Evolutionary conservation across 1,140 invertebrate species (phyloP), one percentile per base, ranked within the genome.

Genomic region (Oncopodura yosiiana): DNA sequence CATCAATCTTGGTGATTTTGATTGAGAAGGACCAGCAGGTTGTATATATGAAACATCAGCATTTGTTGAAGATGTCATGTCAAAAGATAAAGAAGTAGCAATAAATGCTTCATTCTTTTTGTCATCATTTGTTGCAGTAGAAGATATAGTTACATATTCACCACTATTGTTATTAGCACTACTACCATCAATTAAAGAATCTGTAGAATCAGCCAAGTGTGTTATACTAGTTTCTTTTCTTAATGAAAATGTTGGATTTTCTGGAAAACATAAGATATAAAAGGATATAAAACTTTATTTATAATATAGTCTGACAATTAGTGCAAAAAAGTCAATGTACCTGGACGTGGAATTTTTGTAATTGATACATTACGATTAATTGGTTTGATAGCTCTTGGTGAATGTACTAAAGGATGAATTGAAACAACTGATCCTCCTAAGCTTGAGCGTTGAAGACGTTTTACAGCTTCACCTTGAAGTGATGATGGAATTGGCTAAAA

Each of bases 21-120:
- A n/a, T n/a, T n/a, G n/a, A n/a, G n/a, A n/a, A n/a, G n/a, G n/a
- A 9, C 27, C 26, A 29, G 18, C 29, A 3, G 26, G 24, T 41
- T 21, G 0, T 46, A 24, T 2, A 49, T 37, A 23, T 11, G 3
- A 21, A 39, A 38, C 4, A 49, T 5, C 37, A 5, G 26, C 27
- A 49, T 24, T n/a, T 26, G 12, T 14, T 14, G 24, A 14, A 1
- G 24, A 42, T 9, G 36, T 41, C n/a, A 37, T 27, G 34, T 48
- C 26, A 3, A 49, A 44, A 5, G 45, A 43, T 36, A 46, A 32
- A 8, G 57, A 52, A 2, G 56, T 52, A 12, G 53, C 49, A 24
- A 61, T 56, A n/a, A 61, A 61, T 2, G 58, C 58, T 38, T 61
- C 54, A 38, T 61, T 61, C 21, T 38, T 52, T 23, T 30, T 19